phyloP scores from a whole-genome alignment of 2,888 invertebrate genomes.

The Baronia brevicornis region DNA sequence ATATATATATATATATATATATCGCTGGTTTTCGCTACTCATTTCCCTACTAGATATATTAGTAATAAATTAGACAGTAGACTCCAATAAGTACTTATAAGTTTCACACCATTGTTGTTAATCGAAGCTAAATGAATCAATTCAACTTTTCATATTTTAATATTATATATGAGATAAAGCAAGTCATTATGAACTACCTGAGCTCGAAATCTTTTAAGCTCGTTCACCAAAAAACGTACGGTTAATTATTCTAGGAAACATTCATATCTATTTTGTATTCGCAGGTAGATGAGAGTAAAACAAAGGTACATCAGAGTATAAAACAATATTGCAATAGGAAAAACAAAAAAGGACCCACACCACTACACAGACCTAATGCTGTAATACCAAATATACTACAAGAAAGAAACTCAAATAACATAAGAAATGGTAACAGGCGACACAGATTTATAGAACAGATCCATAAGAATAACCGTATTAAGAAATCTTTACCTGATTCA shows the following conservation, averaged over 20 bases:
- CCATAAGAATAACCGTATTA: slow-evolving; percentile 17
- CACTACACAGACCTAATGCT: slow-evolving; percentile 39
- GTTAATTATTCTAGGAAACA: background rate
- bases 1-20: too few relatives aligned
- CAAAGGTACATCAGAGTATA: slow-evolving; percentile 24
- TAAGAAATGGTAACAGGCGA: slow-evolving; percentile 3
- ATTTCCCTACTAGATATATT: too few relatives aligned
- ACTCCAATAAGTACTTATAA: too few relatives aligned
- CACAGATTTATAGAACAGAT: slow-evolving; percentile 1
- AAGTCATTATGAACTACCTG: too few relatives aligned
- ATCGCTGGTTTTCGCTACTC: too few relatives aligned
- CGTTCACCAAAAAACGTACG: background rate
- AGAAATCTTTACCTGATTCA: slow-evolving; percentile 39
- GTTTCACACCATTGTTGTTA: too few relatives aligned
- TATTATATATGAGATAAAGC: too few relatives aligned
- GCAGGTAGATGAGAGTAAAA: slow-evolving; percentile 32
- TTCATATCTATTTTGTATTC: slow-evolving; percentile 14
- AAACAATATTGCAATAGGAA: slow-evolving; percentile 35
- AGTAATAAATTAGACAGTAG: too few relatives aligned
- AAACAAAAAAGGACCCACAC: slow-evolving; percentile 34
- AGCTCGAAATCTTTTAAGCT: too few relatives aligned
- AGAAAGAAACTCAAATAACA: slow-evolving; percentile 19
- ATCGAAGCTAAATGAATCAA: too few relatives aligned
- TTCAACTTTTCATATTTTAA: too few relatives aligned
- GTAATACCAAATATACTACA: slow-evolving; percentile 36